phyloP scores from a whole-genome alignment of 1,140 invertebrate genomes.

The Psilanteris sp. region DNA sequence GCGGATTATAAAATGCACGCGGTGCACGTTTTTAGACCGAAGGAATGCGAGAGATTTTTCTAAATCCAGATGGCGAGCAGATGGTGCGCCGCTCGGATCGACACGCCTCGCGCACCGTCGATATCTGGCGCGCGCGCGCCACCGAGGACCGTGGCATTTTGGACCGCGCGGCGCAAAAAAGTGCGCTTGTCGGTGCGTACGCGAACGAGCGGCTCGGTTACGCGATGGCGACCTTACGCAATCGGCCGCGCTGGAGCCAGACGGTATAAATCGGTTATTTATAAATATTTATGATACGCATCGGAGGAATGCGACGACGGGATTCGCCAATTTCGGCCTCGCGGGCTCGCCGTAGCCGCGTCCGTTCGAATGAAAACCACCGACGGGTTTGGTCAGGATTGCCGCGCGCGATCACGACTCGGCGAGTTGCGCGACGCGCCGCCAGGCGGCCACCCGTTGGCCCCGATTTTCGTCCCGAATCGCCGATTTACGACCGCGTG shows the following conservation, averaged over 20 bases:
- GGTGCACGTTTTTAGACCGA: constrained; percentile 62
- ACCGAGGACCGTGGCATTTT: constrained; percentile 17
- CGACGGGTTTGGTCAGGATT: no score
- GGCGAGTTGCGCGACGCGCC: no score
- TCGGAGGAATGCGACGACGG: neutral
- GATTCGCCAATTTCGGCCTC: constrained; percentile 8
- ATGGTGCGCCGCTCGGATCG: constrained; percentile 65
- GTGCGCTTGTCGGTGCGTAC: constrained; percentile 5
- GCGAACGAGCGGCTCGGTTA: no score
- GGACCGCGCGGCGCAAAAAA: constrained; percentile 38
- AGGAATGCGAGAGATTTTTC: constrained; percentile 71
- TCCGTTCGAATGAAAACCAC: no score
- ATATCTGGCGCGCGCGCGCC: constrained; percentile 25
- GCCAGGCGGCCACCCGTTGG: no score
- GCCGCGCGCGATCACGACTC: no score
- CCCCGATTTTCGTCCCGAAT: no score
- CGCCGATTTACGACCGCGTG: no score
- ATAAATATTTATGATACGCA: constrained; percentile 9
- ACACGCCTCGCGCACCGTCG: constrained; percentile 49
- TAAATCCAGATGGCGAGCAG: constrained; percentile 74
- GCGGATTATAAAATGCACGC: constrained; percentile 57
- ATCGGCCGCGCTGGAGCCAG: constrained; percentile 6
- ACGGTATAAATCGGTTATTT: neutral
- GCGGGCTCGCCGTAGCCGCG: no score
- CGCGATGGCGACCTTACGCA: no score